These are phyloP conservation scores for Cyanoderma ruficeps DNA, from an alignment of 2,113 vertebrate genomes.

Conservation along the genomic window DNA sequence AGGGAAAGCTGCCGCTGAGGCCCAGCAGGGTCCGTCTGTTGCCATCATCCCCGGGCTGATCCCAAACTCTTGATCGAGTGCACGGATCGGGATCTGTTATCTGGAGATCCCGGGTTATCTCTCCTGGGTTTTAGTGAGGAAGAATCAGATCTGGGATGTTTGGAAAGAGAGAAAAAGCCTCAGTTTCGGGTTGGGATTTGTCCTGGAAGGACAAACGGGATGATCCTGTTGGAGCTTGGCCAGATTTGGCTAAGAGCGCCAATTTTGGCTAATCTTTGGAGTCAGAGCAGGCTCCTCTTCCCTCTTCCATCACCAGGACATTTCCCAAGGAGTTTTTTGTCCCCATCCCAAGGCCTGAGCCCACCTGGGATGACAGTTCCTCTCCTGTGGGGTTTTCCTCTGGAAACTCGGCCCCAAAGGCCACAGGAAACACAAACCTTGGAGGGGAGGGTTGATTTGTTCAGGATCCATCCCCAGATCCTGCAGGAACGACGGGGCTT, in stretches of 20 bases:
- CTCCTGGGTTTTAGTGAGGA: background rate
- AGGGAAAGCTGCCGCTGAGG: background rate
- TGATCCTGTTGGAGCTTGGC: background rate
- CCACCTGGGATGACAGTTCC: background rate
- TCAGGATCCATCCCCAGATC: background rate
- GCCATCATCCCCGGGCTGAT: background rate
- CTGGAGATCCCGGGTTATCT: background rate
- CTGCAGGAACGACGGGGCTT: background rate
- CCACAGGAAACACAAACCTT: accelerated
- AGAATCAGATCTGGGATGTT: background rate
- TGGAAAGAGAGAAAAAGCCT: background rate
- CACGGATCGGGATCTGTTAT: accelerated
- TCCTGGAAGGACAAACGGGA: no score
- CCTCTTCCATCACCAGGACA: background rate
- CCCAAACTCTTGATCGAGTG: background rate
- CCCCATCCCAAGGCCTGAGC: background rate
- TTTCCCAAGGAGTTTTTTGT: background rate
- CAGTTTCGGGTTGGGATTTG: accelerated
- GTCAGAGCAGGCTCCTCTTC: background rate
- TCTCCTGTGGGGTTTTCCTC: background rate
- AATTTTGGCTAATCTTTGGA: background rate
- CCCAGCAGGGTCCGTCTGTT: background rate
- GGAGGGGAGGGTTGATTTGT: background rate
- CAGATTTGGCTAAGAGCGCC: background rate
- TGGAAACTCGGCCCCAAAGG: no score